Base-by-base conservation (phyloP, 2,113 vertebrate genomes). In the Parotia lawesii region DNA sequence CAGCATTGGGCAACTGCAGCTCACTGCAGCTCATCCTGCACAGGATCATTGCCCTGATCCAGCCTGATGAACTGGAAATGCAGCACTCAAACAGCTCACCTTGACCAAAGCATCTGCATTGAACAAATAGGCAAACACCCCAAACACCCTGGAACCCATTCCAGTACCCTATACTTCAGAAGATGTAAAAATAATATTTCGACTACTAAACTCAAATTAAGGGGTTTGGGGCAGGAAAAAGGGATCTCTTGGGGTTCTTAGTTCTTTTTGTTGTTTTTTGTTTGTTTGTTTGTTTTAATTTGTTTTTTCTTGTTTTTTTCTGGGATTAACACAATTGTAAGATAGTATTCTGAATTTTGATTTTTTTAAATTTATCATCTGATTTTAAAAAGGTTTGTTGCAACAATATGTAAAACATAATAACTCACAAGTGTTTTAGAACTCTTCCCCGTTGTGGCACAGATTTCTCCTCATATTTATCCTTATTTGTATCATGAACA, bases 1-100 rank as follows among this genome's bases (percentile, higher is more conserved):
- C 0, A 1, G n/a, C 42, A 53, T 3, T 4, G 4, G 40, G 45
- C 22, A 60, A 1, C 11, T 28, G 44, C 2, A 2, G 37, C 54
- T 58, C 40, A 8, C 22, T 37, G 35, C 6, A 42, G 47, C 45
- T 69, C 16, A 7, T 15, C 33, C 24, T 29, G 47, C 33, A 15
- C 21, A 14, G 51, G 47, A 61, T 15, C 35, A 23, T 9, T 31
- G 45, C 54, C 33, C 31, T 33, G 47, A 42, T 7, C 20, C 44
- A 28, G 35, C 2, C 54, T 51, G 33, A 72, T 15, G n/a, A 58
- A 33, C 8, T 13, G 48, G 12, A 50, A 89, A 76, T 4, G n/a
- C 48, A 21, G 54, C 33, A 83, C 28, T 6, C 20, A 72, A 69
- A 76, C 7, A 69, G 37, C 17, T 56, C 64, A 35, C 5, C 24